These are phyloP conservation scores for Pasiphila rectangulata DNA, from an alignment of 2,888 invertebrate species.

Conservation along the genomic window DNA sequence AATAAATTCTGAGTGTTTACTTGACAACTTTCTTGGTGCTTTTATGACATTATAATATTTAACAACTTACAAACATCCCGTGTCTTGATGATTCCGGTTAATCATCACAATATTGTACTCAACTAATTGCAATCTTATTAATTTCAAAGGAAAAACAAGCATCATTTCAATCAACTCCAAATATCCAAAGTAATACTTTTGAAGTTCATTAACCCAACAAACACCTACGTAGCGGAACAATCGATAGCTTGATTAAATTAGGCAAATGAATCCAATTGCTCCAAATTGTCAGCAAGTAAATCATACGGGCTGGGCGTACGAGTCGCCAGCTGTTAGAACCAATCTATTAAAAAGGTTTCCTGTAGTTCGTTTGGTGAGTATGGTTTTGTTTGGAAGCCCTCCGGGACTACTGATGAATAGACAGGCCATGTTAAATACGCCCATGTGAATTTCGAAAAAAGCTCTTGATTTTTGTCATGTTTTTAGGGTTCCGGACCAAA, in stretches of 20 bases:
- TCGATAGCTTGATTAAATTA: slow-evolving; percentile 47
- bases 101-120: no score
- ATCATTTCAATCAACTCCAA: no score
- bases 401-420: slow-evolving; percentile 22
- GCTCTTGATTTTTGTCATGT: no score
- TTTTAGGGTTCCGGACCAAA: no score
- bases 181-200: no score
- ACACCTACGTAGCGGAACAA: slow-evolving; percentile 23
- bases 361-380: slow-evolving; percentile 40
- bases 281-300: slow-evolving; percentile 55
- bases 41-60: no score
- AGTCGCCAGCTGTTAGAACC: slow-evolving; percentile 64
- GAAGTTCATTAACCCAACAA: not conserved
- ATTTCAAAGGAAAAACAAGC: no score
- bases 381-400: slow-evolving; percentile 27
- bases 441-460: not conserved
- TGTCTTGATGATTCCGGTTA: no score
- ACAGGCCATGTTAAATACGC: slow-evolving; percentile 8
- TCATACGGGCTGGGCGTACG: slow-evolving; percentile 73
- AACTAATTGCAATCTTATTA: no score
- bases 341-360: slow-evolving; percentile 80
- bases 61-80: no score
- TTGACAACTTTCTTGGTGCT: no score
- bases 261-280: slow-evolving; percentile 61
- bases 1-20: no score